Percentiles rank a stretch among this genome's conserved stretches.
Evolutionary conservation across 2,888 invertebrate genomes (phyloP).

Genomic region (Bhutanitis thaidina): DNA sequence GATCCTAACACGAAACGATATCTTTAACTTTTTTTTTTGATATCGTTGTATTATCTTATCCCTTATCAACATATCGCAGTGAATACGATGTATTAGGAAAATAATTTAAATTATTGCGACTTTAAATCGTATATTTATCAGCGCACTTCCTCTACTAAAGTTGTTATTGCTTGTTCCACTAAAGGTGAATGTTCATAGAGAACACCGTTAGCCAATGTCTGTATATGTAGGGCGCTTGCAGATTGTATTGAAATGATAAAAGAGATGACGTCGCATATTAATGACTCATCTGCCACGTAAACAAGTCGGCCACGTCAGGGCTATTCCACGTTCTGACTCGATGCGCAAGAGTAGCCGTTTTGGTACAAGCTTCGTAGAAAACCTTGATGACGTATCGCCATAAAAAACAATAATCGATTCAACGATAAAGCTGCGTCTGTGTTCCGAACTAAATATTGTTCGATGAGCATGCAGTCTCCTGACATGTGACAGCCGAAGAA

Average conservation of each 20-base stretch:
- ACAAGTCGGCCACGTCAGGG: slow-evolving; percentile 3
- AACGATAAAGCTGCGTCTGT: background rate
- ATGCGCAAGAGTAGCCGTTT: slow-evolving; percentile 1
- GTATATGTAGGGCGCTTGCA: too few relatives aligned
- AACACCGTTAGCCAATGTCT: background rate
- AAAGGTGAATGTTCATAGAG: background rate
- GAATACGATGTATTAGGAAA: background rate
- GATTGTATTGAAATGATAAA: background rate
- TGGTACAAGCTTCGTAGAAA: background rate
- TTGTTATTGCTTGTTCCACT: background rate
- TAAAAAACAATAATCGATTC: background rate
- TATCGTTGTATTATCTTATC: slow-evolving; percentile 10
- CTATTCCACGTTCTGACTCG: background rate
- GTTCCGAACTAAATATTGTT: too few relatives aligned
- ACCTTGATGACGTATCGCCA: background rate
- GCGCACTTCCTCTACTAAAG: background rate
- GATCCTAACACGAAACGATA: too few relatives aligned
- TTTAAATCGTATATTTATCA: background rate
- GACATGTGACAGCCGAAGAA: too few relatives aligned
- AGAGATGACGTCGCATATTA: slow-evolving; percentile 2
- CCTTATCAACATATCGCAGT: background rate
- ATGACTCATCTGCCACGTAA: slow-evolving; percentile 16
- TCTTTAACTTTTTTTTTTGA: too few relatives aligned
- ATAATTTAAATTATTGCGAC: background rate
- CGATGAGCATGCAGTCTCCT: too few relatives aligned